Evolutionary conservation across 2,888 invertebrate genomes (phyloP).

Genomic region (Tinea pellionella): DNA sequence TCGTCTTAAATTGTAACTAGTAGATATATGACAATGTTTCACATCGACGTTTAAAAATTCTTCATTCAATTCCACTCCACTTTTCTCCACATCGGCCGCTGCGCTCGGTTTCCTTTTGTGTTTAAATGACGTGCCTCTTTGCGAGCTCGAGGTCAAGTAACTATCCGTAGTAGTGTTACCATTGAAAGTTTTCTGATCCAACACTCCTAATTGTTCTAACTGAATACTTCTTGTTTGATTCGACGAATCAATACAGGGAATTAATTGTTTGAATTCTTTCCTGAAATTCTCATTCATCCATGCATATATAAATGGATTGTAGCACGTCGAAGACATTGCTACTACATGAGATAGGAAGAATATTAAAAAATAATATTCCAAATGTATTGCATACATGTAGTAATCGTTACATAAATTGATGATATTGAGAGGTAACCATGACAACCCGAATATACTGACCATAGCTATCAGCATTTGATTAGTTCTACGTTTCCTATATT

Average conservation of each 20-base stretch:
- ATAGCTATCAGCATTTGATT: conserved; percentile 98
- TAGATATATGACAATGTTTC: conserved; percentile 62
- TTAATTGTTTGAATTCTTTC: conserved; percentile 88
- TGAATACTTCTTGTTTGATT: conserved; percentile 47
- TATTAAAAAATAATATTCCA: conserved; percentile 86
- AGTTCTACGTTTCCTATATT: conserved; percentile 89
- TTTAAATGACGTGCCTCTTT: conserved; percentile 61
- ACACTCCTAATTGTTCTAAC: conserved; percentile 64
- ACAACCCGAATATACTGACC: conserved; percentile 96
- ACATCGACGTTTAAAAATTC: conserved; percentile 55
- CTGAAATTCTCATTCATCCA: conserved; percentile 98
- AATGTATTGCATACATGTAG: conserved; percentile 76
- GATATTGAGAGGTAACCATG: conserved; percentile 93
- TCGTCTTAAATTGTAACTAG: conserved; percentile 55
- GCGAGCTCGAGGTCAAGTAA: conserved; percentile 69
- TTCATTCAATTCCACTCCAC: conserved; percentile 61
- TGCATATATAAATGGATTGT: conserved; percentile 96
- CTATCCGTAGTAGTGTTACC: conserved; percentile 80
- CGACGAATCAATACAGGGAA: conserved; percentile 73
- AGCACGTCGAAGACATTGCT: conserved; percentile 96
- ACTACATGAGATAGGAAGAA: conserved; percentile 92
- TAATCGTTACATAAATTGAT: conserved; percentile 90
- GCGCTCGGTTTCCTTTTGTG: conserved; percentile 69
- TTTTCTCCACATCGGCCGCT: conserved; percentile 70
- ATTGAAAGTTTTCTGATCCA: conserved; percentile 79